Evolutionary conservation across 2,888 invertebrate species (phyloP).

Genomic region (Agriotes lineatus): DNA sequence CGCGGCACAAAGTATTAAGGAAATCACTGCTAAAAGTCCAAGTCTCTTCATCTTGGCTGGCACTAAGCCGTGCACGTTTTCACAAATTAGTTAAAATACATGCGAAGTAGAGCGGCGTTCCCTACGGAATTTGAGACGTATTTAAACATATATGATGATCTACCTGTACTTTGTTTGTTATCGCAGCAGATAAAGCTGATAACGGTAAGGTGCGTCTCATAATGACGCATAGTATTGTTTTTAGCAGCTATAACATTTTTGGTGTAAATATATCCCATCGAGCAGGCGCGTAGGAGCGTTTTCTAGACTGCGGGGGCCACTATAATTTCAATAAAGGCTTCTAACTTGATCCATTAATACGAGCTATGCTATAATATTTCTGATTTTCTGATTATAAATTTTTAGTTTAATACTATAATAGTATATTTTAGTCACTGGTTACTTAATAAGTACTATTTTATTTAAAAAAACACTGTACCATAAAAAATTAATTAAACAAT

Average conservation of each 20-base stretch:
- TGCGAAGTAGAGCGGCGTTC: background rate
- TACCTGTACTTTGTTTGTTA: constrained; percentile 41
- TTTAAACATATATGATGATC: constrained; percentile 19
- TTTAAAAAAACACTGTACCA: too few species aligned
- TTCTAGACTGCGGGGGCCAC: too few species aligned
- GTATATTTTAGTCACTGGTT: too few species aligned
- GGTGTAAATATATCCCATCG: background rate
- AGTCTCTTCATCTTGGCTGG: constrained; percentile 31
- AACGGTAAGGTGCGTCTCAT: constrained; percentile 35
- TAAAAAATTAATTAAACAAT: too few species aligned
- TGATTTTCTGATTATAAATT: too few species aligned
- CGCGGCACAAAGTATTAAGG: constrained; percentile 1
- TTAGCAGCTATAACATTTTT: background rate
- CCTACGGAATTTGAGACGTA: constrained; percentile 23
- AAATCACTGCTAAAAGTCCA: constrained; percentile 10
- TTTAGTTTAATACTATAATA: too few species aligned
- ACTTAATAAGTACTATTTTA: too few species aligned
- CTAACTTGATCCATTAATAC: too few species aligned
- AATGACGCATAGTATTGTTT: constrained; percentile 28
- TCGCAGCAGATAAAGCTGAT: constrained; percentile 38
- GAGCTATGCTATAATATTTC: too few species aligned
- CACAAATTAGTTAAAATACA: background rate
- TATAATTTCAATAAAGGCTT: too few species aligned
- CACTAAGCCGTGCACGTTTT: too few species aligned
- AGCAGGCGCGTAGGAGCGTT: too few species aligned